Base-by-base conservation (phyloP, 2,113 vertebrate species). In the Cariama cristata region DNA sequence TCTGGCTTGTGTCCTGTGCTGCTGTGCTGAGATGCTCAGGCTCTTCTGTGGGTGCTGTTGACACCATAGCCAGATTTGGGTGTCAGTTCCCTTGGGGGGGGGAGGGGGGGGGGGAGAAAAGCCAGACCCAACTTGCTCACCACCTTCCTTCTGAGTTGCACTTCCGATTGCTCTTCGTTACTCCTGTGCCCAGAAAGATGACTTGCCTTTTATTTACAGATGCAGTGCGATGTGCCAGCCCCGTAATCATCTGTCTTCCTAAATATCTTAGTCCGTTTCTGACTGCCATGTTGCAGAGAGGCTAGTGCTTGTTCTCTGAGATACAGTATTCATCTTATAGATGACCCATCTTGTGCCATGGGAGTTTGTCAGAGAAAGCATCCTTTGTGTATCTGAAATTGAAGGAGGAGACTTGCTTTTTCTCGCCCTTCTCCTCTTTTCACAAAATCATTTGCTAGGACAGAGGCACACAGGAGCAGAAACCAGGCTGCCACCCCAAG, bases 211-310 rank as follows among this genome's bases (percentile, higher is more conserved):
- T 73, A 66, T 91, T 90, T 86, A 26, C 32, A 66, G 50, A 32
- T 5, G 1, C n/a, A 22, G 16, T 42, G 20, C 4, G 3, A 35
- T 0, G 1, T 60, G 30, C 35, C 45, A 76, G 50, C 12, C 17
- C 47, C 71, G 58, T 67, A 49, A 62, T 58, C 22, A 9, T 56
- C 66, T 52, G 8, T 52, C 56, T 58, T 69, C 45, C 32, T n/a
- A 35, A 59, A 14, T 60, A 10, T 50, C 71, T 69, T 56, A 21
- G 50, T 44, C 47, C 0, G 0, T 2, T 72, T 83, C 63, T 74
- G 59, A 42, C 55, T 59, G 32, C 71, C 8, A 2, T 47, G 42
- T 68, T 86, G 45, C 33, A 69, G 93, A 64, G 87, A 45, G 62
- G n/a, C 55, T 42, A 7, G 17, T 56, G 32, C 66, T 88, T 94